These are phyloP conservation scores for Sminthopsis crassicaudata DNA, from an alignment of 2,113 vertebrate species.

Conservation along the genomic window DNA sequence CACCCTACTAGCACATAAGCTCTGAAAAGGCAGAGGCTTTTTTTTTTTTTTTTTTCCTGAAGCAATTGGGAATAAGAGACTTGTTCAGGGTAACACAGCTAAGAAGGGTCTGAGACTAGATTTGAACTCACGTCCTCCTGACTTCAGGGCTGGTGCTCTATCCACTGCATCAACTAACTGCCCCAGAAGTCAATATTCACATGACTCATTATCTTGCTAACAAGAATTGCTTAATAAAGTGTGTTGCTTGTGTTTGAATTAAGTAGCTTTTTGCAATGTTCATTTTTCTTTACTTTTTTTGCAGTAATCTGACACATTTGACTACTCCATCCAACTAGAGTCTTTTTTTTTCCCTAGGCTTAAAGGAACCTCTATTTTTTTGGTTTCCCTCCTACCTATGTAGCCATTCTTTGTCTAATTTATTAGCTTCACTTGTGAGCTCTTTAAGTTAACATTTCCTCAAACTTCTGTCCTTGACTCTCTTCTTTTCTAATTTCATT, in stretches of 20 bases:
- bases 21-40: no score
- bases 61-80: no score
- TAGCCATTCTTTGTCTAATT: background rate
- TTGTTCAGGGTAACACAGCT: no score
- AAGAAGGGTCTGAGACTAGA: no score
- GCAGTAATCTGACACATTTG: background rate
- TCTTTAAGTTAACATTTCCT: background rate
- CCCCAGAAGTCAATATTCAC: background rate
- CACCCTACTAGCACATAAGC: no score
- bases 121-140: no score
- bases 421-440: background rate
- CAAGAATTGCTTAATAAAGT: background rate
- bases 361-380: background rate
- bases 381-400: background rate
- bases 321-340: background rate
- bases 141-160: no score
- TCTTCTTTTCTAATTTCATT: background rate
- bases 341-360: background rate
- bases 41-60: no score
- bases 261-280: background rate
- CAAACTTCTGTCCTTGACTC: background rate
- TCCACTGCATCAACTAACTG: no score
- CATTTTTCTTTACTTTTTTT: background rate
- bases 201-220: background rate
- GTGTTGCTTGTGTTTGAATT: background rate